phyloP scores from a whole-genome alignment of 1,140 invertebrate genomes.

The Lutraria rhynchaena region DNA sequence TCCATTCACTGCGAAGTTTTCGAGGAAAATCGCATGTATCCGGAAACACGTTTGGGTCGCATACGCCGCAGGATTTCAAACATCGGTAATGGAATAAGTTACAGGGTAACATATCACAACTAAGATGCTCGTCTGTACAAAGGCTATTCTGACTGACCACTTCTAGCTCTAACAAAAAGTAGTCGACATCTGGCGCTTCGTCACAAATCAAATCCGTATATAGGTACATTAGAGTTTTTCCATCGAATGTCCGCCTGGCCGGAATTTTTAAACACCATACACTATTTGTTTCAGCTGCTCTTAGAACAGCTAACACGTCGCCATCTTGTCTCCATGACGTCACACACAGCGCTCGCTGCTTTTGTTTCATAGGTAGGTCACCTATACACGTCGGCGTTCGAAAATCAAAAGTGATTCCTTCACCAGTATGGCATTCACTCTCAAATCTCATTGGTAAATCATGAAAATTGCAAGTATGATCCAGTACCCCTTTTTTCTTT shows the following conservation, averaged over 20 bases:
- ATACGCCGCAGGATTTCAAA: conserved; percentile 65
- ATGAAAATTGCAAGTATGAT: conserved; percentile 70
- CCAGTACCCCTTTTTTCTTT: conserved; percentile 40
- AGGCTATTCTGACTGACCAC: conserved; percentile 50
- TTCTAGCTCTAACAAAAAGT: conserved; percentile 59
- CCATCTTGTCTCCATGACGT: conserved; percentile 63
- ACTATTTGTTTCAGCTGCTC: conserved; percentile 45
- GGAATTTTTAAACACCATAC: conserved; percentile 72
- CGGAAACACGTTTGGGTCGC: conserved; percentile 54
- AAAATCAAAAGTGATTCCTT: conserved; percentile 70
- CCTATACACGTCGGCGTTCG: conserved; percentile 62
- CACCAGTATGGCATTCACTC: conserved; percentile 69
- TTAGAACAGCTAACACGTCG: conserved; percentile 65
- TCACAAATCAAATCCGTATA: conserved; percentile 66
- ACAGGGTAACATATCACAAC: conserved; percentile 65
- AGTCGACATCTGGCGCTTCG: conserved; percentile 18
- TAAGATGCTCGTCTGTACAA: conserved; percentile 71
- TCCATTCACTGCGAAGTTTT: conserved; percentile 60
- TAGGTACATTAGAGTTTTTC: conserved; percentile 52
- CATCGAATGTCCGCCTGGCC: not conserved
- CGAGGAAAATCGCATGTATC: conserved; percentile 61
- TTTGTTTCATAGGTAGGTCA: conserved; percentile 60
- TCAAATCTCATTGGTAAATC: conserved; percentile 73
- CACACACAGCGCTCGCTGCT: conserved; percentile 64
- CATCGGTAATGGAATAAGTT: conserved; percentile 62